A percentile compares a stretch with the other conserved stretches of the same genome.
Evolutionary conservation across 2,797 vertebrate species (phyloP).

Genomic region (Chrosomus eos): DNA sequence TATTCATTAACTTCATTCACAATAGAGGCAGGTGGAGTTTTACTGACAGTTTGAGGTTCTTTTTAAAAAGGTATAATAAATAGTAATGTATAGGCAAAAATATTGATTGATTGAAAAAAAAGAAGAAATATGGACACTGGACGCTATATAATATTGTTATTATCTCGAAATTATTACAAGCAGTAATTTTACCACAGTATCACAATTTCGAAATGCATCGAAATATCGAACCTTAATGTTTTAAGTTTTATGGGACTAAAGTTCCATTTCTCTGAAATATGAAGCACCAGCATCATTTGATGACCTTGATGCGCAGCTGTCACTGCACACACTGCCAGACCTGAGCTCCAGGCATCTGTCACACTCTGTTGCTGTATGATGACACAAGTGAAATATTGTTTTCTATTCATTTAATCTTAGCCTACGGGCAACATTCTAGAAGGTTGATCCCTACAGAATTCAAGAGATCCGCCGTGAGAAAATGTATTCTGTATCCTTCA

Average conservation of each 20-base stretch:
- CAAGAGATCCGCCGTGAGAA: background rate
- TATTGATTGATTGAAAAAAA: background rate
- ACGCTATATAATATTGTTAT: background rate
- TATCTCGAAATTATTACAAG: background rate
- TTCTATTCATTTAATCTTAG: constrained; percentile 67
- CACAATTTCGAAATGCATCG: background rate
- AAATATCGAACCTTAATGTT: background rate
- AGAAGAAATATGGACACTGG: background rate
- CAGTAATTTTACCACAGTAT: background rate
- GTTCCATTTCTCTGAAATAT: constrained; percentile 16
- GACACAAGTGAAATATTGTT: constrained; percentile 44
- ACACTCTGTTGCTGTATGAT: constrained; percentile 44
- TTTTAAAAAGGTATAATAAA: background rate
- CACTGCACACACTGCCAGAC: constrained; percentile 41
- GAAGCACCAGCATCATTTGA: constrained; percentile 39
- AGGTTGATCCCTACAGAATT: constrained; percentile 36
- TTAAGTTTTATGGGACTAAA: constrained; percentile 2
- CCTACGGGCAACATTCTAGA: constrained; percentile 16
- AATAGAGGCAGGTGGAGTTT: background rate
- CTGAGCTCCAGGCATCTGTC: constrained; percentile 52
- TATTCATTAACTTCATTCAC: background rate
- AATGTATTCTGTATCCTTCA: background rate
- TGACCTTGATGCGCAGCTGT: constrained; percentile 56
- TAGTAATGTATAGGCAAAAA: background rate
- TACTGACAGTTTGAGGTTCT: background rate